Percentiles rank a stretch among this genome's conserved stretches.
phyloP scores from a whole-genome alignment of 2,113 vertebrate species.

The Baryphthengus martii region DNA sequence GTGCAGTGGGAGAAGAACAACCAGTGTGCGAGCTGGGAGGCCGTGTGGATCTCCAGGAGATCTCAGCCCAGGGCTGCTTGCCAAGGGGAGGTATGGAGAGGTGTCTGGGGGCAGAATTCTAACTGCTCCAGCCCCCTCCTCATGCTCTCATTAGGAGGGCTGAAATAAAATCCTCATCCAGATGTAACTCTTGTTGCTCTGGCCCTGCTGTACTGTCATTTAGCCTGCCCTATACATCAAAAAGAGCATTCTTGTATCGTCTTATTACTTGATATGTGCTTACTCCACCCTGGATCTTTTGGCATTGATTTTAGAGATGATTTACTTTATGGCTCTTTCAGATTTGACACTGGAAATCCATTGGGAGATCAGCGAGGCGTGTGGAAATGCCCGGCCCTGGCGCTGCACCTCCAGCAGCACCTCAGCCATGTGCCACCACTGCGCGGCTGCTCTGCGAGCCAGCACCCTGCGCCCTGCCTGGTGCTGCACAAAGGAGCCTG shows the following conservation, averaged over 20 bases:
- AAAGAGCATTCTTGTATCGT: background rate
- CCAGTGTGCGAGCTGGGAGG: fast-evolving
- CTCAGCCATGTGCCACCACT: background rate
- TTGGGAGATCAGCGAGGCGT: background rate
- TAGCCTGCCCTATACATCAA: background rate
- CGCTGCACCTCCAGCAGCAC: background rate
- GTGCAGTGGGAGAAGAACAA: background rate
- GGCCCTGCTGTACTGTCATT: background rate
- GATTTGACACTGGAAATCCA: background rate
- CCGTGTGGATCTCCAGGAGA: fast-evolving
- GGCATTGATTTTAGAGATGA: background rate
- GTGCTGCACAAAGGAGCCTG: background rate
- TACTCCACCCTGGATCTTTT: background rate
- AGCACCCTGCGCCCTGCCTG: background rate
- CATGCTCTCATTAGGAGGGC: background rate
- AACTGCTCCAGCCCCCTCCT: background rate
- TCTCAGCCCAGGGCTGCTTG: background rate
- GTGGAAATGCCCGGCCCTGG: fast-evolving
- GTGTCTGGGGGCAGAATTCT: background rate
- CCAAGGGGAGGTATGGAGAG: background rate
- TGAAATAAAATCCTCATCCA: background rate
- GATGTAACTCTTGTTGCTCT: background rate
- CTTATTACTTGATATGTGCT: background rate
- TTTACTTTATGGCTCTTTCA: background rate
- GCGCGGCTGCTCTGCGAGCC: background rate